Evolutionary conservation across 2,113 vertebrate species (phyloP).

Genomic region (Oncorhynchus mykiss): DNA sequence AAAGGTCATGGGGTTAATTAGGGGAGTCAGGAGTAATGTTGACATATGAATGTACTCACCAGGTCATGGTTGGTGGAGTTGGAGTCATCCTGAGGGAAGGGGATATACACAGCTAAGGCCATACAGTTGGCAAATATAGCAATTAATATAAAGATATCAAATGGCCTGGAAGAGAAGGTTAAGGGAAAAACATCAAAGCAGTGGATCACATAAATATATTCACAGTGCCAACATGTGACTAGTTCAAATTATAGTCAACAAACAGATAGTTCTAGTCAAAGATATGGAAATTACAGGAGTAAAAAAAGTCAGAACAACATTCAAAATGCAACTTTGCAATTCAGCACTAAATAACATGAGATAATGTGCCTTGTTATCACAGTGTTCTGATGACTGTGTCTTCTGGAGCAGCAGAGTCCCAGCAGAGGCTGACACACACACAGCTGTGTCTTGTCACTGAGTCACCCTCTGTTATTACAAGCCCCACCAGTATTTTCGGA

Average conservation of each 20-base stretch:
- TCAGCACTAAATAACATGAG: slow-evolving; percentile 14
- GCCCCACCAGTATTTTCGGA: slow-evolving; percentile 6
- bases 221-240: too few species aligned
- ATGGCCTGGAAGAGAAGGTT: slow-evolving; percentile 88
- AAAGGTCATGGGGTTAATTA: background rate
- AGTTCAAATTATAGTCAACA: background rate
- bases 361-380: background rate
- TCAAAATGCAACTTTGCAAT: slow-evolving; percentile 16
- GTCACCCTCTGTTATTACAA: slow-evolving; percentile 14
- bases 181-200: slow-evolving; percentile 72
- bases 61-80: slow-evolving; percentile 99
- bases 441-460: slow-evolving; percentile 24
- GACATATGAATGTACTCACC: slow-evolving; percentile 79
- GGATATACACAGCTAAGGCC: slow-evolving; percentile 99
- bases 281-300: too few species aligned
- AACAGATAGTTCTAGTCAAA: background rate
- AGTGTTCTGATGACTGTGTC: background rate
- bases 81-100: slow-evolving; percentile 98
- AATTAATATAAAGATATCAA: slow-evolving; percentile 99
- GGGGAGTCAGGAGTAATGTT: background rate
- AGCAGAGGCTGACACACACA: slow-evolving; percentile 15
- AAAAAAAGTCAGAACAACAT: background rate
- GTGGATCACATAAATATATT: background rate
- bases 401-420: slow-evolving; percentile 33
- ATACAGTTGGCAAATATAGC: slow-evolving; percentile 99